Percentiles rank a stretch among this genome's conserved stretches.
Evolutionary conservation across 1,140 invertebrate genomes (phyloP).

Genomic region (Zaprionus taronus): DNA sequence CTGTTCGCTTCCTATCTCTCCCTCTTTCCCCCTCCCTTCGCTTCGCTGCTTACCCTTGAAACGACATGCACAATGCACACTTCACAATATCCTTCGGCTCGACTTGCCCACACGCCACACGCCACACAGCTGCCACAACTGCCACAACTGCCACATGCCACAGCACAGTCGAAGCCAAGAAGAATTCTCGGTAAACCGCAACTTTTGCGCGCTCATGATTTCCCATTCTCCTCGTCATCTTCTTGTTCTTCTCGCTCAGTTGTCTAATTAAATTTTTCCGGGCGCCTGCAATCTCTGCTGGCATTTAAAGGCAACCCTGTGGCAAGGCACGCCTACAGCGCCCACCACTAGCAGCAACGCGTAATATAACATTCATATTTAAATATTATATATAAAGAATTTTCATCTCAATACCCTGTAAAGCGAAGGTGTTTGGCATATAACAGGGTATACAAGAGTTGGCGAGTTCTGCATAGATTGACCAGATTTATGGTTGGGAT

Average conservation of each 20-base stretch:
- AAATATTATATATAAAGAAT: conserved; percentile 14
- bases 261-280: conserved; percentile 79
- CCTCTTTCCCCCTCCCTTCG: not conserved
- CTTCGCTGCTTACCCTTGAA: conserved; percentile 68
- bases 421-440: not conserved
- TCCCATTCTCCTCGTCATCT: not conserved
- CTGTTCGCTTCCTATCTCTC: not conserved
- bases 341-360: conserved; percentile 49
- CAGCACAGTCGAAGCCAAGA: conserved; percentile 27
- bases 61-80: conserved; percentile 60
- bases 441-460: too few species aligned
- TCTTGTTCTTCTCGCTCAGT: conserved; percentile 35
- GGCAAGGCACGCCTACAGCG: conserved; percentile 7
- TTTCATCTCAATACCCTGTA: conserved; percentile 32
- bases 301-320: conserved; percentile 66
- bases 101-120: conserved; percentile 25
- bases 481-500: too few species aligned
- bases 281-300: conserved; percentile 55
- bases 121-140: conserved; percentile 30
- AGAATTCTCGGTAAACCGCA: conserved; percentile 12
- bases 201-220: conserved; percentile 51
- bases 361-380: conserved; percentile 22
- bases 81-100: conserved; percentile 49
- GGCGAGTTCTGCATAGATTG: too few species aligned
- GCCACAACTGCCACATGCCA: conserved; percentile 38